A percentile compares a stretch with the other conserved stretches of the same genome.
Evolutionary conservation across 2,888 invertebrate species (phyloP).

Genomic region (Plemyria rubiginata): DNA sequence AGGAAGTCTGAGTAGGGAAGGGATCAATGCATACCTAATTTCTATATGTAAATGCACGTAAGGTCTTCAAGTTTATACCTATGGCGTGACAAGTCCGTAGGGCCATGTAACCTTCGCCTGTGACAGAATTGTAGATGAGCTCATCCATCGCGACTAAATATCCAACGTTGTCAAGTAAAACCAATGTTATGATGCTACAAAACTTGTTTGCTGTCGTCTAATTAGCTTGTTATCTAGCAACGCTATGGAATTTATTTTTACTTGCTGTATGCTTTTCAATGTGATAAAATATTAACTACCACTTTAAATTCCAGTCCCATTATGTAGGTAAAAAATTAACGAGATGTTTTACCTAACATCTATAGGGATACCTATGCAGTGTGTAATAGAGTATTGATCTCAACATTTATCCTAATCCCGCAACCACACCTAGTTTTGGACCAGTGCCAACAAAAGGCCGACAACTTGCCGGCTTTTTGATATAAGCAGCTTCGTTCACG

Average conservation of each 20-base stretch:
- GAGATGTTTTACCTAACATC: too few species aligned
- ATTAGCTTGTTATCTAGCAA: conserved; percentile 5
- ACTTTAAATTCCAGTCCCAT: too few species aligned
- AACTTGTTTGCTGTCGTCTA: conserved; percentile 24
- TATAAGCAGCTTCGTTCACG: conserved; percentile 33
- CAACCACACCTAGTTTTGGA: conserved; percentile 69
- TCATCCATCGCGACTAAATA: conserved; percentile 46
- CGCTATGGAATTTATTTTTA: neutral
- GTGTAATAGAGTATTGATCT: conserved; percentile 32
- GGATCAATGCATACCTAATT: neutral
- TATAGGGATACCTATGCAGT: too few species aligned
- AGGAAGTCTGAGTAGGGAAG: too few species aligned
- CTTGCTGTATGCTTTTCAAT: neutral
- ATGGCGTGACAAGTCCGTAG: conserved; percentile 38
- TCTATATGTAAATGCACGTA: neutral
- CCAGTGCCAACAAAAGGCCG: conserved; percentile 68
- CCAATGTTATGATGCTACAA: conserved; percentile 6
- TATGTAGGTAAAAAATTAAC: too few species aligned
- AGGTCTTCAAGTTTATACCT: conserved; percentile 6
- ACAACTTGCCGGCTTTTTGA: conserved; percentile 50
- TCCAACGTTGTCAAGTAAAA: conserved; percentile 43
- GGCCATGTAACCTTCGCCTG: conserved; percentile 47
- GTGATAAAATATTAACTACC: too few species aligned
- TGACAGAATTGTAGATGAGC: conserved; percentile 53
- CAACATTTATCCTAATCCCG: conserved; percentile 24